Evolutionary conservation across 2,113 vertebrate genomes (phyloP).

Genomic region (Colaptes auratus): DNA sequence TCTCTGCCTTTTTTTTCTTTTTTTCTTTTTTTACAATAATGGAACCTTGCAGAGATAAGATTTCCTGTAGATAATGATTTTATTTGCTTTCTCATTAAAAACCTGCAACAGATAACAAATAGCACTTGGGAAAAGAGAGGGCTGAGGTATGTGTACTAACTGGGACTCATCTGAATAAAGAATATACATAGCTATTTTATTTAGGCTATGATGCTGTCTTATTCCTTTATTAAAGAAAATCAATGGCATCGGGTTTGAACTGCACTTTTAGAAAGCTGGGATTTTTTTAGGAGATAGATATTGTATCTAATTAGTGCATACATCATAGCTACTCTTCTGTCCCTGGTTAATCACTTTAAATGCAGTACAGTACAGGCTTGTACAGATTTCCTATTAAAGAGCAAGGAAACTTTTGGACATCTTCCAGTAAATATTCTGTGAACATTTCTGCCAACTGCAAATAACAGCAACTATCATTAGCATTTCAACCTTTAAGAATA

Average conservation of each 20-base stretch:
- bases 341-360: neutral
- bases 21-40: neutral
- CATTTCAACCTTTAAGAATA: neutral
- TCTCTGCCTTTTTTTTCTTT: no score
- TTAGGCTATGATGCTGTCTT: neutral
- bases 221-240: neutral
- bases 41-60: neutral
- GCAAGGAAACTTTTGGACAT: neutral
- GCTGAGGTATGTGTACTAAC: neutral
- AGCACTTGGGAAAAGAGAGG: neutral
- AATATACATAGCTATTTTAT: neutral
- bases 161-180: neutral
- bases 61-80: neutral
- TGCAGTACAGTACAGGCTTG: neutral
- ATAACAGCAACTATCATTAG: conserved; percentile 24
- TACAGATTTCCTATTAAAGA: neutral
- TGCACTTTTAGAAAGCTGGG: neutral
- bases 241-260: neutral
- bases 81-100: neutral
- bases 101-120: neutral
- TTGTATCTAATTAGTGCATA: neutral
- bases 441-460: neutral
- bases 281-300: neutral
- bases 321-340: neutral
- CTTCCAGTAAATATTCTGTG: conserved; percentile 10